Evolutionary conservation across 2,113 vertebrate species (phyloP), one percentile per base, ranked within the genome.

Genomic region (Tretioscincus oriximinensis): DNA sequence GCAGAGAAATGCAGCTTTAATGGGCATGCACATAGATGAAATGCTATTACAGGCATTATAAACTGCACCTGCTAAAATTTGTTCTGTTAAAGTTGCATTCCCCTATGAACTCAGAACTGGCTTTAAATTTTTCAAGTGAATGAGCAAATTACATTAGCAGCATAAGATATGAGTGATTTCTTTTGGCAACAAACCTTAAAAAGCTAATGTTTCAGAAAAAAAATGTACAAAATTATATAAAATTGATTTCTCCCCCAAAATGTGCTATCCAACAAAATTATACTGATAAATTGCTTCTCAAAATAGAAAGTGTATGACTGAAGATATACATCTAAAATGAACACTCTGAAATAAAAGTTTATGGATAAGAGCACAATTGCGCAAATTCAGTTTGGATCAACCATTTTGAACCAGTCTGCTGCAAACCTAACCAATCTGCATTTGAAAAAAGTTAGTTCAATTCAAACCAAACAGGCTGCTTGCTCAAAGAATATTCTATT

Each of bases 201-300:
- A 69, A 5, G 31, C 73, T 70, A 31, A 12, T 69, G 35, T 81
- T 81, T 81, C 47, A 61, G 35, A 20, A 61, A 35, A 60, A 61
- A 45, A 63, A 65, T 76, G 31, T 81, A 20, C 54, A 81, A 61
- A 75, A 29, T 75, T 61, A 76, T 76, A 35, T n/a, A 76, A 61
- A 81, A 61, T 20, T 28, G 24, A 49, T 45, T 65, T 74, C 31
- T 51, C 26, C 3, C 35, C 35, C 26, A 60, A 81, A 24, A 35
- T 61, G 20, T 61, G 24, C 11, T 80, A 75, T 76, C 65, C 76
- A 45, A 41, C 10, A 69, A 81, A 68, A 45, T n/a, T 68, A 68
- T 69, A 41, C 80, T 49, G 73, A 69, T 76, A 76, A 67, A 49
- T 21, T 58, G 8, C 7, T 76, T 47, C 31, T 69, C 64, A 75